These are phyloP conservation scores for Bhutanitis thaidina DNA, from an alignment of 2,888 invertebrate genomes.

Conservation along the genomic window DNA sequence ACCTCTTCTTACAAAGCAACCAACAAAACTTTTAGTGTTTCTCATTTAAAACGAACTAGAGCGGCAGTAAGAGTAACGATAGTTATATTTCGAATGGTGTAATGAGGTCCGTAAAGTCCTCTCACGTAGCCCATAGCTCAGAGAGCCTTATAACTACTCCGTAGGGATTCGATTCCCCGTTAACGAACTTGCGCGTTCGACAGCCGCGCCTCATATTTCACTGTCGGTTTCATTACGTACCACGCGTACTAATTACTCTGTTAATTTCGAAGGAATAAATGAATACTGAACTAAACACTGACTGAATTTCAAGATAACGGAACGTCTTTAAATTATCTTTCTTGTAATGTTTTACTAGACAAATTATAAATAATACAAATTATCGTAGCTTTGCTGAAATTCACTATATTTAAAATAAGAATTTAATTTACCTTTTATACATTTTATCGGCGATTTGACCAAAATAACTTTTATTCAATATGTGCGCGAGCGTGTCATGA, in stretches of 20 bases:
- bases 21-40: too few species aligned
- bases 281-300: background rate
- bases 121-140: slow-evolving; percentile 25
- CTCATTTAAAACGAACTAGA: too few species aligned
- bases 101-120: slow-evolving; percentile 27
- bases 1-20: too few species aligned
- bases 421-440: too few species aligned
- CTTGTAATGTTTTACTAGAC: background rate
- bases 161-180: slow-evolving; percentile 37
- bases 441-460: too few species aligned
- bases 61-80: background rate
- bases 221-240: slow-evolving; percentile 18
- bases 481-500: too few species aligned
- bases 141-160: slow-evolving; percentile 34
- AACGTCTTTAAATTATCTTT: background rate
- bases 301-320: background rate
- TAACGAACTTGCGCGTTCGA: slow-evolving; percentile 47
- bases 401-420: too few species aligned
- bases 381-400: too few species aligned
- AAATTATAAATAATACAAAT: too few species aligned
- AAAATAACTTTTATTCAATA: too few species aligned
- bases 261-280: slow-evolving; percentile 10
- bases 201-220: slow-evolving; percentile 34
- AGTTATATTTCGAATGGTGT: slow-evolving; percentile 1
- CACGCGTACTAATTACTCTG: slow-evolving; percentile 12